A percentile compares a stretch with the other conserved stretches of the same genome.
Conservation (phyloP, 2,113 vertebrate genomes). For the Tachysurus fulvidraco region DNA sequence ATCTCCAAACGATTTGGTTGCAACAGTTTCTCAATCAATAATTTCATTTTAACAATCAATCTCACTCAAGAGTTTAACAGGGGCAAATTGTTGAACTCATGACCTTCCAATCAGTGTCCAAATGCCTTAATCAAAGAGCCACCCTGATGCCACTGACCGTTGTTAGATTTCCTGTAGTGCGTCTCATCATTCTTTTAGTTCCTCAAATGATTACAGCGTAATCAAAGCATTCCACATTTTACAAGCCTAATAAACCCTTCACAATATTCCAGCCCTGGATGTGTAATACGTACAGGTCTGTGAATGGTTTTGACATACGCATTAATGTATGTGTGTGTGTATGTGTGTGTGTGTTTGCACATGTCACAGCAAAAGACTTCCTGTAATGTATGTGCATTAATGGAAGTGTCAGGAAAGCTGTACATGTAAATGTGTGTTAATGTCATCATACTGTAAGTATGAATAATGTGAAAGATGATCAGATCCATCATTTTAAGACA, state of each 20-base stretch:
- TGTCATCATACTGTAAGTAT: conserved; percentile 9
- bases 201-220: neutral
- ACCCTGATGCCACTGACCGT: neutral
- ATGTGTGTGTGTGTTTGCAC: neutral
- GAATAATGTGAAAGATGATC: conserved; percentile 13
- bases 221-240: neutral
- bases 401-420: conserved; percentile 6
- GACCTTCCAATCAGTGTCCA: neutral
- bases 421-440: conserved; percentile 10
- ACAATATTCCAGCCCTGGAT: neutral
- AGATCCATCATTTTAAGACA: conserved; percentile 22
- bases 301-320: neutral
- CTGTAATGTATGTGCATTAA: neutral
- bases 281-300: neutral
- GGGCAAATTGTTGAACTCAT: neutral
- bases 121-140: neutral
- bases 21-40: neutral
- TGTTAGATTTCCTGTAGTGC: neutral
- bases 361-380: neutral
- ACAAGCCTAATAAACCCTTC: neutral
- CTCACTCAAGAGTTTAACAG: neutral
- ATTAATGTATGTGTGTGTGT: neutral
- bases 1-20: neutral
- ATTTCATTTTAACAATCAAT: neutral
- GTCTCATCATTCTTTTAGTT: neutral